These are phyloP conservation scores for Lepus europaeus DNA, from an alignment of 2,113 vertebrate genomes.

Conservation along the genomic window DNA sequence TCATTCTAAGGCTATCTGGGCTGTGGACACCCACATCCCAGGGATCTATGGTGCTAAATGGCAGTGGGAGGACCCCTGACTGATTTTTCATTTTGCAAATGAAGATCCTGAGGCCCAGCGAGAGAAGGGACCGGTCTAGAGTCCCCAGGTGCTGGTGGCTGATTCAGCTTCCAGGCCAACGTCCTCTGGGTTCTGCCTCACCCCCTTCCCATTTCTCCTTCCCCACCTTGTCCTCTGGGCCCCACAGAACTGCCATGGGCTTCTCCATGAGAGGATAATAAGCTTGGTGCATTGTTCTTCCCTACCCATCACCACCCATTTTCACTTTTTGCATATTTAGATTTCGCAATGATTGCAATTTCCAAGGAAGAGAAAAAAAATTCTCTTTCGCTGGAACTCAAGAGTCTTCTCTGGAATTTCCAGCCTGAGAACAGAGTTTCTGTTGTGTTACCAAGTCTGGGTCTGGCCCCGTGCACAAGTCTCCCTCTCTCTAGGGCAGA, in stretches of 20 bases:
- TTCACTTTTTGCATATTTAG: slow-evolving; percentile 6
- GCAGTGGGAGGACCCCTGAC: background rate
- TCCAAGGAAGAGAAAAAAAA: slow-evolving; percentile 43
- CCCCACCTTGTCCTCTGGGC: background rate
- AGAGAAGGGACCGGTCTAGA: background rate
- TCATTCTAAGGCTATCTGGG: background rate
- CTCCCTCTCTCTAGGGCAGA: background rate
- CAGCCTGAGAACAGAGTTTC: slow-evolving; percentile 52
- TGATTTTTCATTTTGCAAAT: background rate
- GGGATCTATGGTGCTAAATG: background rate
- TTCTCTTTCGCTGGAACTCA: slow-evolving; percentile 10
- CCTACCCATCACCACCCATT: background rate
- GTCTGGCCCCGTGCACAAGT: background rate
- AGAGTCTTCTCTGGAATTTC: slow-evolving; percentile 31
- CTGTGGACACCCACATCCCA: background rate
- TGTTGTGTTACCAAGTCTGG: background rate
- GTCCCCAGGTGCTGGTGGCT: background rate
- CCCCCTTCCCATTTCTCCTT: fast-evolving
- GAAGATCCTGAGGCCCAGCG: background rate
- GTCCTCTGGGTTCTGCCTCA: background rate
- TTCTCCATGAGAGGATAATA: slow-evolving; percentile 33
- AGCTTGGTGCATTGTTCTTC: background rate
- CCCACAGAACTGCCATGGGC: background rate
- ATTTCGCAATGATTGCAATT: slow-evolving; percentile 53
- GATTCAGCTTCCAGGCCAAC: background rate